phyloP scores from a whole-genome alignment of 2,113 vertebrate genomes.

The Dolichallabes microphthalmus region DNA sequence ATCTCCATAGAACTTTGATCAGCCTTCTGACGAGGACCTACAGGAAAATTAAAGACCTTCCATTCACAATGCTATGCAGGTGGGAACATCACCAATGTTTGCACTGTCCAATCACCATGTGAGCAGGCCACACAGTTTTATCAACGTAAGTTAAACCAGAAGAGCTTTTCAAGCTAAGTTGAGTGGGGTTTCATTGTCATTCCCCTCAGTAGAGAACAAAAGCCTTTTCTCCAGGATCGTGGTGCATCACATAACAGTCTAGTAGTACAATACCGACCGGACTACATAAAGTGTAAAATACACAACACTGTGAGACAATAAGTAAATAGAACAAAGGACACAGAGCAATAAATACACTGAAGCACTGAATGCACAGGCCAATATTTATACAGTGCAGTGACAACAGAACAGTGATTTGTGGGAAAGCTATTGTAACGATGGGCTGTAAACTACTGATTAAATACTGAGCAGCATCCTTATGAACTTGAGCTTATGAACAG shows the following conservation, averaged over 20 bases:
- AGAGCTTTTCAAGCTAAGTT: background rate
- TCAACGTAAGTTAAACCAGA: background rate
- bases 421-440: background rate
- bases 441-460: background rate
- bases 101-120: conserved; percentile 33
- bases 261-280: background rate
- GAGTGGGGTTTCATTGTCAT: background rate
- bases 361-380: background rate
- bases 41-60: conserved; percentile 65
- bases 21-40: conserved; percentile 60
- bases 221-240: background rate
- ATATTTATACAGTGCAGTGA: background rate
- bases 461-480: no score
- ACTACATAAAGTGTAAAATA: background rate
- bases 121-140: background rate
- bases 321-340: background rate
- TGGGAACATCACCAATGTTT: conserved; percentile 56
- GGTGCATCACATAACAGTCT: background rate
- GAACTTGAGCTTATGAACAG: background rate
- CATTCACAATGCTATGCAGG: conserved; percentile 64
- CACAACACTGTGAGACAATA: background rate
- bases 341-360: background rate
- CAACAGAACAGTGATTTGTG: background rate
- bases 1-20: conserved; percentile 74
- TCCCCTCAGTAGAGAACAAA: background rate